A percentile compares a stretch with the other conserved stretches of the same genome.
Conservation (phyloP, 2,797 vertebrate genomes). For the Pitangus sulphuratus region DNA sequence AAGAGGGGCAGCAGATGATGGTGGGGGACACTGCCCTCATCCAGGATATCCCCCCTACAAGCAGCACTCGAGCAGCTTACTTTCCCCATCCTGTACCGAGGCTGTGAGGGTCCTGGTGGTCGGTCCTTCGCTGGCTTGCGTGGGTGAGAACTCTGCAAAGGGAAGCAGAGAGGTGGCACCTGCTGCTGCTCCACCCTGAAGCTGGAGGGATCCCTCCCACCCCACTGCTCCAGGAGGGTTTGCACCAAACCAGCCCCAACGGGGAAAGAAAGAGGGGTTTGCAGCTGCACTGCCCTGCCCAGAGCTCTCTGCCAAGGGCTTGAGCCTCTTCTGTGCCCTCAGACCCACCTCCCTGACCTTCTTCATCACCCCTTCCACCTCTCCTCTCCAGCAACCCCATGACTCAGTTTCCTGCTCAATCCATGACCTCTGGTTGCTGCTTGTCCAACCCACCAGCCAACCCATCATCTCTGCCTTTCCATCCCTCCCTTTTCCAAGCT, state of each 20-base stretch:
- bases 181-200: background rate
- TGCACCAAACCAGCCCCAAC: background rate
- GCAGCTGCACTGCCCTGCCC: background rate
- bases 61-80: conserved; percentile 47
- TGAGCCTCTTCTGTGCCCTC: background rate
- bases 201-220: background rate
- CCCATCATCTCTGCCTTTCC: background rate
- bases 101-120: conserved; percentile 48
- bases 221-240: background rate
- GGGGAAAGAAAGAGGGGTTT: background rate
- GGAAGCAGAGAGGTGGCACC: background rate
- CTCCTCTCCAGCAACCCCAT: background rate
- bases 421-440: background rate
- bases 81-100: conserved; percentile 61
- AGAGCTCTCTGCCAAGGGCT: background rate
- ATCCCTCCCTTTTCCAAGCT: background rate
- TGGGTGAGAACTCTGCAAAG: conserved; percentile 74
- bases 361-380: background rate
- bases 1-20: background rate
- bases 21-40: background rate
- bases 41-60: background rate
- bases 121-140: conserved; percentile 55
- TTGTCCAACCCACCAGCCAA: background rate
- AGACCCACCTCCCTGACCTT: background rate
- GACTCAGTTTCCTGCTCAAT: background rate